Evolutionary conservation across 2,888 invertebrate species (phyloP).

Genomic region (Acanthosepion esculentum): DNA sequence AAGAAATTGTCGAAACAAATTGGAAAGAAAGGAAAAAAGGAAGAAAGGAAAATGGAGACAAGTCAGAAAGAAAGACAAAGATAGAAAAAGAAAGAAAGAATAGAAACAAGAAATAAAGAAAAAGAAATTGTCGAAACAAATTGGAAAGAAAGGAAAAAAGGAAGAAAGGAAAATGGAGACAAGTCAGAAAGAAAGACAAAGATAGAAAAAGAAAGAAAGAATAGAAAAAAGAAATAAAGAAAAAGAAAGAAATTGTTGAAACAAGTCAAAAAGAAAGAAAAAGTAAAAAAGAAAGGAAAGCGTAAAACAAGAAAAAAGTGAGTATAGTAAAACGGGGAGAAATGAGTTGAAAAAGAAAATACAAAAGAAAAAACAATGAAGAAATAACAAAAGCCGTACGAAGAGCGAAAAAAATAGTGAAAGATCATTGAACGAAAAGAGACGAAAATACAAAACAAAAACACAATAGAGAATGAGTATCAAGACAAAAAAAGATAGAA

Average conservation of each 20-base stretch:
- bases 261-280: too few relatives aligned
- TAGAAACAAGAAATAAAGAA: not conserved
- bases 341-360: not conserved
- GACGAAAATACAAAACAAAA: too few relatives aligned
- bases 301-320: not conserved
- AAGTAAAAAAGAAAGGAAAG: too few relatives aligned
- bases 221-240: too few relatives aligned
- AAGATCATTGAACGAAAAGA: too few relatives aligned
- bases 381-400: not conserved
- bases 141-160: too few relatives aligned
- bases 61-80: not conserved
- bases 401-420: not conserved
- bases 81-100: not conserved
- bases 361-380: not conserved
- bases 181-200: not conserved
- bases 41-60: too few relatives aligned
- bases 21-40: too few relatives aligned
- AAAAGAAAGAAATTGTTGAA: too few relatives aligned
- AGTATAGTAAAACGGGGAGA: not conserved
- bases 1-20: not conserved
- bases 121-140: not conserved
- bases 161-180: not conserved
- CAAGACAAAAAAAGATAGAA: not conserved
- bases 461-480: not conserved
- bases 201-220: too few relatives aligned